Percentiles rank a stretch among this genome's conserved stretches.
These are phyloP conservation scores for Drosophila ezoana DNA, from an alignment of 2,888 invertebrate species.

Conservation along the genomic window DNA sequence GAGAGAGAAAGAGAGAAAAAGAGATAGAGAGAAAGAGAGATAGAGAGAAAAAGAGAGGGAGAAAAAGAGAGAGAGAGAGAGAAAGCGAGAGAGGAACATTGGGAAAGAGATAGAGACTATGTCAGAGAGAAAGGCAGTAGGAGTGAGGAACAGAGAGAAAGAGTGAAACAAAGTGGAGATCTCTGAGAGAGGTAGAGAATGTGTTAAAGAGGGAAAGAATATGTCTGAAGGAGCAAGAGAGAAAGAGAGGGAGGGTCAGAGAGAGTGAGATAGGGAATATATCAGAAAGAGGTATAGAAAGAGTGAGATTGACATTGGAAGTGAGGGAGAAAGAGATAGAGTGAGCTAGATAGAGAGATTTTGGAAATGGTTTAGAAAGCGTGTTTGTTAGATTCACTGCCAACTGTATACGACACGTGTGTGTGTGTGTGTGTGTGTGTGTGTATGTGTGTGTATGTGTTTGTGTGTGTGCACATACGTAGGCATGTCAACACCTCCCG, in stretches of 20 bases:
- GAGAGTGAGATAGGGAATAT: too few species aligned
- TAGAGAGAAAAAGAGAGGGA: background rate
- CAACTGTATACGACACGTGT: background rate
- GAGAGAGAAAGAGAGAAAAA: too few species aligned
- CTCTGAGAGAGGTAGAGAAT: too few species aligned
- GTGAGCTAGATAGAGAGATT: background rate
- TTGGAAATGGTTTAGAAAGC: background rate
- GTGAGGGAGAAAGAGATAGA: background rate
- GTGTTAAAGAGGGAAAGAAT: too few species aligned
- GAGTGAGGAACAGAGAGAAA: too few species aligned
- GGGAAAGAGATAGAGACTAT: too few species aligned
- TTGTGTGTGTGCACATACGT: background rate
- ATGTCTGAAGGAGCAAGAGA: too few species aligned
- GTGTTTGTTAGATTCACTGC: conserved; percentile 10
- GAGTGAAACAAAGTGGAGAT: too few species aligned
- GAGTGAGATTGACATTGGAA: too few species aligned
- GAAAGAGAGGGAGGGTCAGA: too few species aligned
- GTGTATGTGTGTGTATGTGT: background rate
- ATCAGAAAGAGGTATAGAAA: too few species aligned
- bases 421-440: background rate
- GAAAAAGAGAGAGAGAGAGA: background rate
- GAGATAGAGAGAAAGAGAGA: background rate
- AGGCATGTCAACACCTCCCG: conserved; percentile 4
- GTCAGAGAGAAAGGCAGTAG: too few species aligned
- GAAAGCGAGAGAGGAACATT: background rate